Evolutionary conservation across 2,113 vertebrate species (phyloP), one percentile per base, ranked within the genome.

Genomic region (Lepus timidus): DNA sequence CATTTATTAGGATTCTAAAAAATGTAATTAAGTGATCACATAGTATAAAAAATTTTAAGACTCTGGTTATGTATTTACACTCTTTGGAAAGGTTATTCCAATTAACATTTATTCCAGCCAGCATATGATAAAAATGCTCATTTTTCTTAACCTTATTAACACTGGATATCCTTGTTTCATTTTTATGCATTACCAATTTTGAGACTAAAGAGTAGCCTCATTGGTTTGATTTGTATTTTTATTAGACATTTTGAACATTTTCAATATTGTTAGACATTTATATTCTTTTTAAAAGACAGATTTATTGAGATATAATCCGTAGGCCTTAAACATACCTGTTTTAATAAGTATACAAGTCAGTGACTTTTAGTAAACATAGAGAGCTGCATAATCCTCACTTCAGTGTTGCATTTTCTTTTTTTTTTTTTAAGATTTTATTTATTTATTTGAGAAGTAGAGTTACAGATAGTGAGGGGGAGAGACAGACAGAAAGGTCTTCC

Each of bases 1-100:
- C 22, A 86, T 91, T 93, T 96, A 64, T 80, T 88, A 88, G 85
- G 39, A 92, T 94, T 90, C 95, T 58, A 92, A 96, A 85, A 85
- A 93, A 76, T 85, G 44, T 9, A 95, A 44, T 90, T 96, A 96
- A 11, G 93, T 39, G 71, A 76, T 88, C 58, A 93, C 33, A 93
- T 9, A 84, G 33, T 61, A 91, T 80, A 81, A 93, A 81, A 13
- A 94, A 51, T 81, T 89, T 91, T 81, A 65, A 94, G 76, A 81
- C 29, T 79, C 65, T 33, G 90, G 9, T 95, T 94, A 88, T 9
- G 65, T 80, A 67, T 89, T 96, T 89, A 73, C 75, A 36, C 39
- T 82, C 95, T 92, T n/a, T 91, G 65, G 44, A 88, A 93, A 52
- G 10, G 39, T 90, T 93, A 71, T 76, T 91, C 31, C 14, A 93